These are phyloP conservation scores for Torymus aiolomorphi DNA, from an alignment of 2,888 invertebrate genomes.

Conservation along the genomic window DNA sequence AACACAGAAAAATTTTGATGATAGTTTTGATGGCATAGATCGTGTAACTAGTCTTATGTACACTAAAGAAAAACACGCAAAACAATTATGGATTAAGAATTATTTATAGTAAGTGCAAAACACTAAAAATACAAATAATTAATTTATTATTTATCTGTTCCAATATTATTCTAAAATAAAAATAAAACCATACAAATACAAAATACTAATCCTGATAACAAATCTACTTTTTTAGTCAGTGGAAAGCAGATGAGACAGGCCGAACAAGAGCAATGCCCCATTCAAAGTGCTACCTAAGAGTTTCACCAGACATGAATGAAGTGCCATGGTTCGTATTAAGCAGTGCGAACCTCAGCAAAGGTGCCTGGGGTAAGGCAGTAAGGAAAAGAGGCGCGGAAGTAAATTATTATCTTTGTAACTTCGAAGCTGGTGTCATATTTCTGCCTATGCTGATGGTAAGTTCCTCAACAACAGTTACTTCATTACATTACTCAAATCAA, in stretches of 20 bases:
- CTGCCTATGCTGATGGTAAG: constrained; percentile 89
- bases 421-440: constrained; percentile 93
- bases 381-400: constrained; percentile 75
- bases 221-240: constrained; percentile 40
- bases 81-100: constrained; percentile 89
- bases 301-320: constrained; percentile 81
- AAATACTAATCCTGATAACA: constrained; percentile 10
- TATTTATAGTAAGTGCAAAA: constrained; percentile 83
- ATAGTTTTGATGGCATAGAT: constrained; percentile 88
- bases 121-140: no score
- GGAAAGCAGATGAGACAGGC: constrained; percentile 84
- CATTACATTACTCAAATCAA: no score
- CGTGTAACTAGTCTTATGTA: constrained; percentile 95
- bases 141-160: constrained; percentile 7
- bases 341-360: constrained; percentile 96
- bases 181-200: not conserved
- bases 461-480: constrained; percentile 53
- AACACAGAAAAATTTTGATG: constrained; percentile 86
- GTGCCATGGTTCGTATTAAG: constrained; percentile 91
- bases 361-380: constrained; percentile 91
- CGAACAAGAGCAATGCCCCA: constrained; percentile 93
- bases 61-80: constrained; percentile 82
- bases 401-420: constrained; percentile 82
- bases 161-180: not conserved
- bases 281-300: constrained; percentile 92